phyloP scores from a whole-genome alignment of 2,797 vertebrate species.

The Enteromius treurensis region DNA sequence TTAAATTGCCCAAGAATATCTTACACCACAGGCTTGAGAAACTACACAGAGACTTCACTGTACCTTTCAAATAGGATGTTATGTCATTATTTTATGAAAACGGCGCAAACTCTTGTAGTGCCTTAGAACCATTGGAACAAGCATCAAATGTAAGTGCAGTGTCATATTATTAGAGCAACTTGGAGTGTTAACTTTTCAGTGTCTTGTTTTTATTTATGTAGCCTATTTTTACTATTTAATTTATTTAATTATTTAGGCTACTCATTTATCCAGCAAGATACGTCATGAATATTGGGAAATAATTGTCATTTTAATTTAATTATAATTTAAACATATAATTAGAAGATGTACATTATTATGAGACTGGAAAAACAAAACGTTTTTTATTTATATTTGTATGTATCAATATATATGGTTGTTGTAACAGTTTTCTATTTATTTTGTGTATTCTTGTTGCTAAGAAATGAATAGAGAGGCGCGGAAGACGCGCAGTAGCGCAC shows the following conservation, averaged over 20 bases:
- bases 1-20: conserved; percentile 67
- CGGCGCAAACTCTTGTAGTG: background rate
- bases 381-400: no score
- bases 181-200: background rate
- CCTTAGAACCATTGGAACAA: background rate
- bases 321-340: background rate
- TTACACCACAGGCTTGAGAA: conserved; percentile 50
- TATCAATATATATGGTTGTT: no score
- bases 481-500: background rate
- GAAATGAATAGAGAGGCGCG: conserved; percentile 57
- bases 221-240: background rate
- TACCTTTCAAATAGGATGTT: background rate
- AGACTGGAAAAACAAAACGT: background rate
- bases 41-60: conserved; percentile 51
- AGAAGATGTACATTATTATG: background rate
- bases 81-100: conserved; percentile 9
- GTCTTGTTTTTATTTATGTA: background rate
- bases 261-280: background rate
- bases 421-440: conserved; percentile 46
- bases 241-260: background rate
- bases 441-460: conserved; percentile 68
- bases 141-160: conserved; percentile 26
- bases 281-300: background rate
- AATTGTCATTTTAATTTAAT: background rate
- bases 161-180: background rate